Conservation (phyloP, 30 jellyfish, hydroid and myxozoan species). For the Turritopsis dohrnii region DNA sequence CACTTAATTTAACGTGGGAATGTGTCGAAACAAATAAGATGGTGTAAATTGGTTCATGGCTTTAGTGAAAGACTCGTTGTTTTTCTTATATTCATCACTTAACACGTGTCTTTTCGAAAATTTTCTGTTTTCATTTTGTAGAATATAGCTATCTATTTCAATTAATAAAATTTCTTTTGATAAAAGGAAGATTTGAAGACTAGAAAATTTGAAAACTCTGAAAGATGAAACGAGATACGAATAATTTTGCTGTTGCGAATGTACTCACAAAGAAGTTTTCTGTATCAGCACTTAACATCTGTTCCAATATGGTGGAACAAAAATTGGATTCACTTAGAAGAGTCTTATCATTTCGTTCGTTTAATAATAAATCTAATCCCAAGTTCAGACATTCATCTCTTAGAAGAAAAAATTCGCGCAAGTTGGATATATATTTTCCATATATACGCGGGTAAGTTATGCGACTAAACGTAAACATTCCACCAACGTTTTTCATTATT, state of each 20-base stretch:
- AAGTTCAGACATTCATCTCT: background rate
- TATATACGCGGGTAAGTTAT: slow-evolving; percentile 18
- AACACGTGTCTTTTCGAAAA: background rate
- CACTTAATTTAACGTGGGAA: background rate
- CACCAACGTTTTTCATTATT: no score
- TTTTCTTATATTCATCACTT: background rate
- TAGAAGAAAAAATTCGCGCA: slow-evolving; percentile 7
- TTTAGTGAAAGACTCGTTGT: background rate
- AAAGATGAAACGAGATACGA: background rate
- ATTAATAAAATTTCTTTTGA: background rate
- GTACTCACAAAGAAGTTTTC: slow-evolving; percentile 9
- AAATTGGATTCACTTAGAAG: background rate
- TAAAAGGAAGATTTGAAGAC: background rate
- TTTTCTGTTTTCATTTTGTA: no score
- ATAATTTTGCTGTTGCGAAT: background rate
- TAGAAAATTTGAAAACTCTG: background rate
- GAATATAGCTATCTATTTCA: no score
- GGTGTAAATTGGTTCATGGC: background rate
- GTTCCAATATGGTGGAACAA: slow-evolving; percentile 15
- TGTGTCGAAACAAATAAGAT: background rate
- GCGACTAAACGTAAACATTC: no score
- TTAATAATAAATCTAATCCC: background rate
- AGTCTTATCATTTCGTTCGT: background rate
- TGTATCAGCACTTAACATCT: slow-evolving; percentile 3
- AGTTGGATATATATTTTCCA: slow-evolving; percentile 22